Conservation (phyloP, 2,888 invertebrate species). For the Cylindroiulus punctatus region DNA sequence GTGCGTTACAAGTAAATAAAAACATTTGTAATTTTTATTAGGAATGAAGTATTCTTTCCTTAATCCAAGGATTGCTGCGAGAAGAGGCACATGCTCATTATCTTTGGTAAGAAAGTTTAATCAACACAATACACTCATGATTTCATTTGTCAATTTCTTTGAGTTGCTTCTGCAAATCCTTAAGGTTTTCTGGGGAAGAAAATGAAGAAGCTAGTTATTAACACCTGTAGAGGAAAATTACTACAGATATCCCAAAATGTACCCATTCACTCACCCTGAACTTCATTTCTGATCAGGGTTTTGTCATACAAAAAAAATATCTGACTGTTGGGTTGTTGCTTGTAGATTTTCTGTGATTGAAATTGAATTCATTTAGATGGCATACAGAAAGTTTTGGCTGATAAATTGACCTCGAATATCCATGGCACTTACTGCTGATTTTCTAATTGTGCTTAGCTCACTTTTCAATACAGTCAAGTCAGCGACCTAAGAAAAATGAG, state of each 20-base stretch:
- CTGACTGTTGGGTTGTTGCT: constrained; percentile 45
- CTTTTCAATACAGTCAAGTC: constrained; percentile 34
- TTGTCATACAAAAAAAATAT: constrained; percentile 49
- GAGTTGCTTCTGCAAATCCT: not conserved
- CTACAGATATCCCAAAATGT: too few species aligned
- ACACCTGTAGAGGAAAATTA: too few species aligned
- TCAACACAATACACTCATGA: not conserved
- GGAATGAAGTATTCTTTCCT: not conserved
- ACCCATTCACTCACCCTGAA: constrained; percentile 35
- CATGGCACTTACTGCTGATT: constrained; percentile 32
- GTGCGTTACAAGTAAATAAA: constrained; percentile 32
- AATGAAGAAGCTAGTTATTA: too few species aligned
- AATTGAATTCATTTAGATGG: not conserved
- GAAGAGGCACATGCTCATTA: too few species aligned
- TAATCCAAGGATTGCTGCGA: not conserved
- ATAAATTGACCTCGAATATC: not conserved
- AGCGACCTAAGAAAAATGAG: not conserved
- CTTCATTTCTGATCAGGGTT: not conserved
- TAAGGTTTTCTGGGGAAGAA: constrained; percentile 16
- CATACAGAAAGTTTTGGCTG: not conserved
- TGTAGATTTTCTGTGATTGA: constrained; percentile 50
- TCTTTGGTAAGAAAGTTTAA: too few species aligned
- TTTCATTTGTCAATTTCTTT: not conserved
- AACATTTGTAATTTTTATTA: constrained; percentile 21
- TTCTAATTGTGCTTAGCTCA: constrained; percentile 28